A percentile compares a stretch with the other conserved stretches of the same genome.
phyloP scores from a whole-genome alignment of 2,113 vertebrate genomes.

The Hipposideros armiger region DNA sequence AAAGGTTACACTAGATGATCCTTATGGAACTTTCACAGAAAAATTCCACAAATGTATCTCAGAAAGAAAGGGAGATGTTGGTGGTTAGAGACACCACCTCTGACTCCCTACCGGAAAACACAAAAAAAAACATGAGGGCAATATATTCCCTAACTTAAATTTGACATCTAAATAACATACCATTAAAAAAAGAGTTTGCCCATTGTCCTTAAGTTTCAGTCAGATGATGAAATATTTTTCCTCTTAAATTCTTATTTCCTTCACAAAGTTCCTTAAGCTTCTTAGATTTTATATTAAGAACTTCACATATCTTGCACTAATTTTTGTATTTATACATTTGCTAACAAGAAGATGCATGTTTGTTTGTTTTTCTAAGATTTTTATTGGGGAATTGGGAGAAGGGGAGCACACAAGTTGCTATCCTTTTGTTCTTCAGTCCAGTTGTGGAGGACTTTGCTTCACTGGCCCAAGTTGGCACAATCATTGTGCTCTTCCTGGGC shows the following conservation, averaged over 20 bases:
- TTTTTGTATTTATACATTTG: conserved; percentile 43
- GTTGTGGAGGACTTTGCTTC: too few species aligned
- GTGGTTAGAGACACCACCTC: not conserved
- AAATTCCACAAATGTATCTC: not conserved
- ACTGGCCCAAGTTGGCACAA: too few species aligned
- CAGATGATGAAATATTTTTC: not conserved
- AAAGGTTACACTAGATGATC: not conserved
- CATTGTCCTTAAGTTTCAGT: not conserved
- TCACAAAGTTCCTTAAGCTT: not conserved
- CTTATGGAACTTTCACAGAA: not conserved
- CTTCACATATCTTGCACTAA: not conserved
- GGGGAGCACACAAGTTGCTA: too few species aligned
- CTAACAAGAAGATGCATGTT: not conserved
- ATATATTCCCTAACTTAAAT: not conserved
- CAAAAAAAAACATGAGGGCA: not conserved
- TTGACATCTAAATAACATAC: not conserved
- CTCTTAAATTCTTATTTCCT: conserved; percentile 37
- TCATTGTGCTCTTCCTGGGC: too few species aligned
- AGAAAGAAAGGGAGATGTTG: not conserved
- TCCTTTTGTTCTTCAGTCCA: too few species aligned
- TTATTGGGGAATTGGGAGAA: too few species aligned
- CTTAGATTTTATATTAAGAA: conserved; percentile 17
- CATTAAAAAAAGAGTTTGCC: not conserved
- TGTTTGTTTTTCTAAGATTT: too few species aligned
- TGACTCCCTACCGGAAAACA: not conserved